These are phyloP conservation scores for Hermaeophaga mercurialis DNA, from an alignment of 2,888 invertebrate genomes.

Conservation along the genomic window DNA sequence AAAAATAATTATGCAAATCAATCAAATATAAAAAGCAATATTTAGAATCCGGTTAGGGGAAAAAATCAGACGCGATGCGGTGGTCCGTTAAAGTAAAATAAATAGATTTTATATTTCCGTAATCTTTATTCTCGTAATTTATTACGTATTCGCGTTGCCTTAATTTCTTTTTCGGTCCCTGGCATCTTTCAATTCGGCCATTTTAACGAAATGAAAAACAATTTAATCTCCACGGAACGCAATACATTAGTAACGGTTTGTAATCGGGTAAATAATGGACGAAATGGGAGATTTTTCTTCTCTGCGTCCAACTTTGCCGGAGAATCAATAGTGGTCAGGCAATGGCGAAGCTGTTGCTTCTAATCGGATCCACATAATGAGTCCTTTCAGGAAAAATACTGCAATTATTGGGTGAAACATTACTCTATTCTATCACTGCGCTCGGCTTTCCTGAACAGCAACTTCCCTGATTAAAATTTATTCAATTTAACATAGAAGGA, in stretches of 20 bases:
- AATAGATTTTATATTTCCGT: slow-evolving; percentile 18
- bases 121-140: background rate
- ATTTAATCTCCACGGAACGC: slow-evolving; percentile 37
- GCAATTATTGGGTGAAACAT: slow-evolving; percentile 48
- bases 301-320: slow-evolving; percentile 35
- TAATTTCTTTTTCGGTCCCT: slow-evolving; percentile 18
- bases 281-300: slow-evolving; percentile 44
- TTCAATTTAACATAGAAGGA: background rate
- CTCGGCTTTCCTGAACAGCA: slow-evolving; percentile 2
- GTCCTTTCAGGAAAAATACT: slow-evolving; percentile 47
- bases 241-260: slow-evolving; percentile 39
- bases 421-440: slow-evolving; percentile 41
- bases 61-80: background rate
- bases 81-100: slow-evolving; percentile 13
- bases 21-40: too few species aligned
- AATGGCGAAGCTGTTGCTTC: slow-evolving; percentile 42
- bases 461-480: slow-evolving; percentile 14
- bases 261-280: slow-evolving; percentile 45
- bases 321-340: slow-evolving; percentile 45
- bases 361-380: slow-evolving; percentile 50
- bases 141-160: slow-evolving; percentile 11
- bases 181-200: slow-evolving; percentile 31
- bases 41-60: too few species aligned
- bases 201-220: slow-evolving; percentile 36
- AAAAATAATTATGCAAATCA: too few species aligned